Conservation (phyloP, 2,113 vertebrate species). For the Nerophis ophidion region DNA sequence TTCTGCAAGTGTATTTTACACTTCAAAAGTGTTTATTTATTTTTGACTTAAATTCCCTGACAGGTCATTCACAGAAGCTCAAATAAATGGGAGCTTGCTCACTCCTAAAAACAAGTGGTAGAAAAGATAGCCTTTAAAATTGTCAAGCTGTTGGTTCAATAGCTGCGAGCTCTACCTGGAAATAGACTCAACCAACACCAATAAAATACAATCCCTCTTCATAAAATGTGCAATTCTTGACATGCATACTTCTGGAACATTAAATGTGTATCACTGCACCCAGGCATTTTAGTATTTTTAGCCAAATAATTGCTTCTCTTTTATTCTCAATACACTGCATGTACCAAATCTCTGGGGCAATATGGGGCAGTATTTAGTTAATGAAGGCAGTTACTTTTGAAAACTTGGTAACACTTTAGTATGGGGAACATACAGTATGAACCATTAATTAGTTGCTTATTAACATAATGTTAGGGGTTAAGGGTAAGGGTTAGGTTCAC, state of each 20-base stretch:
- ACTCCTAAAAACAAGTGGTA: constrained; percentile 7
- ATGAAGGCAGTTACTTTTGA: constrained; percentile 10
- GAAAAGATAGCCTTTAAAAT: constrained; percentile 16
- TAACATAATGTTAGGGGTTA: no score
- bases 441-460: no score
- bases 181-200: constrained; percentile 9
- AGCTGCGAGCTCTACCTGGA: not conserved
- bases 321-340: not conserved
- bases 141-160: constrained; percentile 10
- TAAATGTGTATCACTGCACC: not conserved
- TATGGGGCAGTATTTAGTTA: constrained; percentile 14
- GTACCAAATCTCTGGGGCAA: not conserved
- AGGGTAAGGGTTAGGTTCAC: no score
- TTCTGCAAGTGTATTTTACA: no score
- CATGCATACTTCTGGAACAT: not conserved
- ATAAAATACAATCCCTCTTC: not conserved
- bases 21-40: no score
- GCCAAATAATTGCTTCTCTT: not conserved
- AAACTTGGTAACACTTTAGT: no score
- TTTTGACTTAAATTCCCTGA: constrained; percentile 4
- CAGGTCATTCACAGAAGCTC: constrained; percentile 13
- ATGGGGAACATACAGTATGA: no score
- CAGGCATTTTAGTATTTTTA: not conserved
- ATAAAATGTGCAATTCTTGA: not conserved
- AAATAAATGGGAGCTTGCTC: constrained; percentile 7